These are phyloP conservation scores for Lottia gigantea DNA, from an alignment of 2,888 invertebrate species.

Conservation along the genomic window DNA sequence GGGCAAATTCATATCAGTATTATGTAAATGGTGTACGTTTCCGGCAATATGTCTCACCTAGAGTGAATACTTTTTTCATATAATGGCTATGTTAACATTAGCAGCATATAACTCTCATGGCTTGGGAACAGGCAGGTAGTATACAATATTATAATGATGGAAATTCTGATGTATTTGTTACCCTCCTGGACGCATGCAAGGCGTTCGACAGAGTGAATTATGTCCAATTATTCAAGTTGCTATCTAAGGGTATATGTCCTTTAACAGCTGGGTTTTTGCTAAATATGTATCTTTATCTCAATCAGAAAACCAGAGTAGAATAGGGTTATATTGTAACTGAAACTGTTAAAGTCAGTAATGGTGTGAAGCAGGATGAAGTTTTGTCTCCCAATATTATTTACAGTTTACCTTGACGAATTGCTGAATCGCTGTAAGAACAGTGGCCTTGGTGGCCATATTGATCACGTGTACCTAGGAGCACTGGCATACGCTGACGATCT, in stretches of 20 bases:
- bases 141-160: not conserved
- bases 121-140: not conserved
- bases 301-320: not conserved
- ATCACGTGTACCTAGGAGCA: constrained; percentile 11
- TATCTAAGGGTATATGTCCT: not conserved
- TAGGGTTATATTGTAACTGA: not conserved
- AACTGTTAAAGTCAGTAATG: constrained; percentile 17
- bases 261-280: not conserved
- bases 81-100: not conserved
- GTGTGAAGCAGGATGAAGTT: constrained; percentile 18
- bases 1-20: no score
- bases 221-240: not conserved
- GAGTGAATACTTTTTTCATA: not conserved
- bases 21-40: no score
- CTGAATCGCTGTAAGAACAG: constrained; percentile 13
- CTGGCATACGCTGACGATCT: constrained; percentile 29
- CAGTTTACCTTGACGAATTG: constrained; percentile 16
- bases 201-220: not conserved
- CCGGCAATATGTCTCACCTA: no score
- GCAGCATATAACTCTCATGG: constrained; percentile 2
- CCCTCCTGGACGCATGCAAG: not conserved
- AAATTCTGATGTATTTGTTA: not conserved
- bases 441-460: constrained; percentile 6
- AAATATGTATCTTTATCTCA: not conserved
- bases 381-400: constrained; percentile 19